Evolutionary conservation across 1,140 invertebrate species (phyloP), one percentile per base, ranked within the genome.

Genomic region (Polypedilum vanderplanki): DNA sequence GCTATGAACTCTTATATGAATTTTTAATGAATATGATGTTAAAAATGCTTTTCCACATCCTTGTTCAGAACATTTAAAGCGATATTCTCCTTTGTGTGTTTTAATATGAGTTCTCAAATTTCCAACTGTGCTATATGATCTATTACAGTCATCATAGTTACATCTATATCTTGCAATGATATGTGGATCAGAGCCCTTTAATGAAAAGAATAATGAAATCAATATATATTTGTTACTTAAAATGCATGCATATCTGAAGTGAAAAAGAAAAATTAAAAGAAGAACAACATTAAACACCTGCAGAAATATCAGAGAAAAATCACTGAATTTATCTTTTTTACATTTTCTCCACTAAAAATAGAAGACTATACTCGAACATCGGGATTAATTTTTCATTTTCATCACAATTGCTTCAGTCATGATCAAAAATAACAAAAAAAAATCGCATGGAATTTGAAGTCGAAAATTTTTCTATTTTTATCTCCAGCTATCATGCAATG

Each of bases 71-170:
- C 95, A 98, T 83, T 94, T 91, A 85, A 97, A 98, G 79, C 92
- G 90, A 85, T 93, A 97, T 86, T 98, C 95, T 80, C 95, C 95
- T 91, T 91, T 95, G 80, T 98, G 96, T 76, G 94, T 96, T 87
- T 97, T 97, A 87, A 96, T 90, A 84, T 98, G 96, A 74, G 95
- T 98, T 80, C 94, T 89, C 74, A 98, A 85, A 85, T 98, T 98
- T 74, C 96, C 96, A 77, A 94, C 90, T 8, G 96, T 98, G 79
- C 94, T 97, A 81, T 98, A 98, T 22, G 92, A 95, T 78, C 95
- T 86, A 76, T 87, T 85, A 84, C 96, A 98, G 1, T 93, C 94
- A 76, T 93, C 90, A 84, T 92, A 97, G 83, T 96, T 91, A 84
- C 96, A 98, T 79, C 87, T 88, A 82, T 92, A 95, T 76, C 91